A percentile compares a stretch with the other conserved stretches of the same genome.
Evolutionary conservation across 2,113 vertebrate species (phyloP).

Genomic region (Trinectes maculatus): DNA sequence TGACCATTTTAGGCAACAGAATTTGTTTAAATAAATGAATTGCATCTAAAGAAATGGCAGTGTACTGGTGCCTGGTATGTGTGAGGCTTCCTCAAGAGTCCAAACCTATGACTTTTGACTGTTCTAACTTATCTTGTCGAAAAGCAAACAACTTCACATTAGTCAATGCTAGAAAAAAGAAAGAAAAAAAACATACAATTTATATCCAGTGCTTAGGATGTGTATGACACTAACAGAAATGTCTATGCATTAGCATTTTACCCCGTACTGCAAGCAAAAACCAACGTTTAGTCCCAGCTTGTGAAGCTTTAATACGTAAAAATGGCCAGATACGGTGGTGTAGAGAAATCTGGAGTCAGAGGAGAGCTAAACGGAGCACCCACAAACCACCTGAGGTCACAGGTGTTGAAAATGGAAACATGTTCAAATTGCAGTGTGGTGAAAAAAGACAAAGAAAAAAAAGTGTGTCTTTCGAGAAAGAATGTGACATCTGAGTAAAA

Average conservation of each 20-base stretch:
- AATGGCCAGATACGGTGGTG: constrained; percentile 87
- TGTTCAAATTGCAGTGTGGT: constrained; percentile 21
- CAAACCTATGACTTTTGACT: constrained; percentile 91
- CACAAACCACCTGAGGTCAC: constrained; percentile 80
- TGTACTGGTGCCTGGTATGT: constrained; percentile 89
- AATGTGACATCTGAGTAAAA: constrained; percentile 40
- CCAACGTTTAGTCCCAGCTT: constrained; percentile 92
- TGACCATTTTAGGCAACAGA: constrained; percentile 84
- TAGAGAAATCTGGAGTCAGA: constrained; percentile 70
- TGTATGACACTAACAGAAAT: constrained; percentile 89
- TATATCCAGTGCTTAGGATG: constrained; percentile 97
- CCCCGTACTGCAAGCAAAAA: constrained; percentile 85
- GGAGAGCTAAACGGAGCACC: constrained; percentile 59
- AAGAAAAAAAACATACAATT: constrained; percentile 84
- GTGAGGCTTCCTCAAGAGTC: constrained; percentile 88
- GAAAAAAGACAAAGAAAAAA: constrained; percentile 28
- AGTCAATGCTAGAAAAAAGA: constrained; percentile 93
- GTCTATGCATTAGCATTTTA: constrained; percentile 73
- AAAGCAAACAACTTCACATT: constrained; percentile 96
- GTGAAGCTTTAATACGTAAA: constrained; percentile 88
- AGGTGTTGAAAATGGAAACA: constrained; percentile 52
- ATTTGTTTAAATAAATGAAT: constrained; percentile 96
- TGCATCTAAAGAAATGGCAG: constrained; percentile 83
- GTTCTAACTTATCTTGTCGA: constrained; percentile 85
- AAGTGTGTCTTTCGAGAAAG: constrained; percentile 21